These are phyloP conservation scores for Drosophila prosaltans DNA, from an alignment of 1,140 invertebrate species.

Conservation along the genomic window DNA sequence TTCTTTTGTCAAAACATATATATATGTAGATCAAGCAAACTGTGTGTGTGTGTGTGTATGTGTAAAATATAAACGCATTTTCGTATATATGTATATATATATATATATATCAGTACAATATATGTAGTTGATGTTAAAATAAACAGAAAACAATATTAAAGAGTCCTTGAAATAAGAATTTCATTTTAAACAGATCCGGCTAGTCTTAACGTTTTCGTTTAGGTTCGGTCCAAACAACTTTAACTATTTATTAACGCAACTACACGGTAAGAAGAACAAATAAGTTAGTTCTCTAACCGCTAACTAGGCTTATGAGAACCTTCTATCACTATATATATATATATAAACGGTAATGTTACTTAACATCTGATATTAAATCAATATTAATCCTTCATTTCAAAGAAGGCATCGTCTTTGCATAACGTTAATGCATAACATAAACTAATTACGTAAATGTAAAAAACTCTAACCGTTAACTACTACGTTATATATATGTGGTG, in stretches of 20 bases:
- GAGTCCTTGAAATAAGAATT: no score
- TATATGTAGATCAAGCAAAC: constrained; percentile 6
- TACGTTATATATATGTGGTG: background rate
- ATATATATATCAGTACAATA: constrained; percentile 21
- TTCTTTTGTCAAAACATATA: constrained; percentile 6
- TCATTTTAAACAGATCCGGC: background rate
- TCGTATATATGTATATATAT: constrained; percentile 43
- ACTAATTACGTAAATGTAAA: background rate
- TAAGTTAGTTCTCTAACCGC: background rate
- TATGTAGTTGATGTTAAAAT: background rate
- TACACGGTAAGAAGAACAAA: background rate
- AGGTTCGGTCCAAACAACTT: background rate
- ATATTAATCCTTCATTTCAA: background rate
- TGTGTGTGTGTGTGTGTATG: background rate
- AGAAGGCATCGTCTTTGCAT: background rate
- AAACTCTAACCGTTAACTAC: background rate
- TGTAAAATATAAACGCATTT: background rate
- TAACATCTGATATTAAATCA: background rate
- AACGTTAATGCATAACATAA: background rate
- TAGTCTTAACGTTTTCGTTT: background rate
- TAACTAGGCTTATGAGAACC: background rate
- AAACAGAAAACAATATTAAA: no score
- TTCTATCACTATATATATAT: background rate
- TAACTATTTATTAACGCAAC: background rate
- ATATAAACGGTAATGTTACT: background rate